Evolutionary conservation across 2,888 invertebrate species (phyloP).

Genomic region (Ophraella communa): DNA sequence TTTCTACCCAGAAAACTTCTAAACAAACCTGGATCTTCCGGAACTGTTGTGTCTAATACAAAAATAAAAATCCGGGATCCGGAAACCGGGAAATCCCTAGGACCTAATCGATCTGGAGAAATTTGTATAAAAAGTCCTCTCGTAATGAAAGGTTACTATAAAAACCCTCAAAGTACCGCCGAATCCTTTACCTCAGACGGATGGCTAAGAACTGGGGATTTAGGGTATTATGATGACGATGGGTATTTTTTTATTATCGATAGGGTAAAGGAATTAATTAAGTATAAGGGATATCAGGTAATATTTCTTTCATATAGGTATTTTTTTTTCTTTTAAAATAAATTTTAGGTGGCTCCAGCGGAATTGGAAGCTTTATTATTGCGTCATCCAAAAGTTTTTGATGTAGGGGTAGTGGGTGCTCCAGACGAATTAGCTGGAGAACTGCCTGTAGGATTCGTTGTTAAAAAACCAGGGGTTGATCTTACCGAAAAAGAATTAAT

Average conservation of each 20-base stretch:
- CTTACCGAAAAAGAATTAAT: conserved; percentile 59
- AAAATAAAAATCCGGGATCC: conserved; percentile 69
- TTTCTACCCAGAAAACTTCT: conserved; percentile 51
- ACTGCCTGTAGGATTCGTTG: conserved; percentile 78
- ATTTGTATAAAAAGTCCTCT: conserved; percentile 80
- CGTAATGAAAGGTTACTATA: conserved; percentile 69
- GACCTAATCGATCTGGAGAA: conserved; percentile 73
- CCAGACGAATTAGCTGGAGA: conserved; percentile 78
- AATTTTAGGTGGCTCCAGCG: conserved; percentile 72
- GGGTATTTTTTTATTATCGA: conserved; percentile 83
- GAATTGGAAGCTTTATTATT: conserved; percentile 83
- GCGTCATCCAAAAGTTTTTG: conserved; percentile 72
- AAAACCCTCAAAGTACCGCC: conserved; percentile 69
- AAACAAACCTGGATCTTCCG: conserved; percentile 68
- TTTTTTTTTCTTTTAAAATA: background rate
- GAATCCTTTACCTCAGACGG: conserved; percentile 74
- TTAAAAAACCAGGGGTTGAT: conserved; percentile 63
- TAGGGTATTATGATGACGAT: conserved; percentile 81
- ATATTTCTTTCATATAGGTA: background rate
- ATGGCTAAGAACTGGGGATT: conserved; percentile 80
- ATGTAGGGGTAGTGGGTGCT: conserved; percentile 82
- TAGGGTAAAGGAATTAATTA: conserved; percentile 87
- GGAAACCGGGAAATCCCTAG: conserved; percentile 67
- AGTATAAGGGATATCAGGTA: conserved; percentile 87
- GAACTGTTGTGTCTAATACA: conserved; percentile 67